Evolutionary conservation across 2,888 invertebrate genomes (phyloP).

Genomic region (Nineta flava): DNA sequence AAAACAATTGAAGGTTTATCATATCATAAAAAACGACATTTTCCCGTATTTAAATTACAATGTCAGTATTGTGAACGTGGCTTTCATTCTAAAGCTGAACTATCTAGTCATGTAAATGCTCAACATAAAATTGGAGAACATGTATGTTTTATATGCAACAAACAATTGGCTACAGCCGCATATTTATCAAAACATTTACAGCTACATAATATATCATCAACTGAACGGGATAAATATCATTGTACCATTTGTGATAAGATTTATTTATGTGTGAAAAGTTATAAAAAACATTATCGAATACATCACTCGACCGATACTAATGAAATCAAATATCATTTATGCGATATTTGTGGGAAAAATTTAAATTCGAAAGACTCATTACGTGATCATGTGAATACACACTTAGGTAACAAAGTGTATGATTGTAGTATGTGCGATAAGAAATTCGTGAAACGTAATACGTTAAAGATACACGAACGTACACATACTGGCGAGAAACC

Average conservation of each 20-base stretch:
- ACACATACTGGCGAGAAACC: conserved; percentile 18
- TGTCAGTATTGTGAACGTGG: background rate
- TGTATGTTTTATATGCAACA: background rate
- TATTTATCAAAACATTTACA: background rate
- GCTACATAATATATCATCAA: background rate
- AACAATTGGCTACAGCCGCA: background rate
- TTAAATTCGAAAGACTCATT: background rate
- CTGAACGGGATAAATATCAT: background rate
- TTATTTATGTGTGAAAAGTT: conserved; percentile 12
- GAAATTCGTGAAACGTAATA: conserved; percentile 17
- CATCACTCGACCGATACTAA: background rate
- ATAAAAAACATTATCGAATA: conserved; percentile 11
- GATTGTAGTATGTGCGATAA: conserved; percentile 23
- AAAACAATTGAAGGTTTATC: background rate
- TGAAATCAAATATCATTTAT: background rate
- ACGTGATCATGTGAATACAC: background rate
- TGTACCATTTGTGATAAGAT: conserved; percentile 6
- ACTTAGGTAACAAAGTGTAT: background rate
- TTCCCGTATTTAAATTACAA: background rate
- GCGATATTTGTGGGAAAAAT: background rate
- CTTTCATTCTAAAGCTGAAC: background rate
- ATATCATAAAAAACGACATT: background rate
- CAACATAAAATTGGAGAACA: background rate
- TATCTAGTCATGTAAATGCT: background rate
- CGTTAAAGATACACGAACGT: conserved; percentile 14